Base-by-base conservation (phyloP, 2,113 vertebrate genomes). In the Urocitellus parryii region DNA sequence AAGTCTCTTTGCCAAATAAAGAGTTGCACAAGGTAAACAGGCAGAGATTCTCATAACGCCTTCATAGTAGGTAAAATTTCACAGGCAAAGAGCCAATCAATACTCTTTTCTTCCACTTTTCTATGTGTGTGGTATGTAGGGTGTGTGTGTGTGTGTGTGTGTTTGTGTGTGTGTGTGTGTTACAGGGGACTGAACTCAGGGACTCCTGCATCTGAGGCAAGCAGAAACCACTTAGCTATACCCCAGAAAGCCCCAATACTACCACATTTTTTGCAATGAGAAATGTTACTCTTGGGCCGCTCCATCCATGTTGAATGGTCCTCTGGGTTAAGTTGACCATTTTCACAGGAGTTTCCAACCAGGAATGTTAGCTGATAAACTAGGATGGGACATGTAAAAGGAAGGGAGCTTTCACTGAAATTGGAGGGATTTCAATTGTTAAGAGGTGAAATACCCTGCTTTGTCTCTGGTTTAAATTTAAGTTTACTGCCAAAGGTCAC, bases 391-490 rank as follows among this genome's bases (percentile, higher is more conserved):
- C 67, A 29, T 5, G 8, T 2, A 72, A 79, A 73, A 29, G 53
- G 63, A 92, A 95, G 51, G 48, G 17, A 18, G 0, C 51, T 42
- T n/a, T 72, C 65, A 93, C 14, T 85, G 78, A 87, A 88, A 65
- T 61, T 27, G 67, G 91, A 97, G n/a, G 22, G 20, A 74, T 90
- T 95, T 92, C 73, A 34, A 32, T 76, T 76, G 65, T 65, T 94
- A 45, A 79, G 81, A 96, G 70, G 65, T 39, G 0, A 96, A 95
- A 81, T 72, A n/a, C 56, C 22, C 53, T 74, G 53, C 42, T 92
- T 92, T 72, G 29, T 68, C 90, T 95, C 96, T 97, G 96, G 73
- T 96, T 96, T 96, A 94, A 94, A 96, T 96, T 97, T 96, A 97
- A 95, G 29, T 96, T 97, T 91, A 91, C 70, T 94, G 81, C 74